A percentile compares a stretch with the other conserved stretches of the same genome.
These are phyloP conservation scores for Orchesella cincta DNA, from an alignment of 1,140 invertebrate genomes.

Conservation along the genomic window DNA sequence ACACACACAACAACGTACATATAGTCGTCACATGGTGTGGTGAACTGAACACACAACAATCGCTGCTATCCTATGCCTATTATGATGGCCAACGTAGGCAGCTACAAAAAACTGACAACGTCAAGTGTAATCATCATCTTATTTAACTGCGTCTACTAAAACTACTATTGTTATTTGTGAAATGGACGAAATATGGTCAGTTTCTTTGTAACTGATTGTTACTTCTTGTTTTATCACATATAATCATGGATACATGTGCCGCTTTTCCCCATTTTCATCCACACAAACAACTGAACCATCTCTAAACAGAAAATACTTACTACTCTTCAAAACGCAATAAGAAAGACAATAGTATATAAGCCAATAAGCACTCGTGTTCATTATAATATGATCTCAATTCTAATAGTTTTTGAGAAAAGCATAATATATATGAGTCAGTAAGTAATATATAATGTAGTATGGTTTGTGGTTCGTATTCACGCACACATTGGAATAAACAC, in stretches of 20 bases:
- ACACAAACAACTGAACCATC: neutral
- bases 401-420: no score
- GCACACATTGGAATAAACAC: neutral
- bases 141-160: neutral
- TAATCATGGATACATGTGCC: slow-evolving; percentile 4
- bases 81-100: neutral
- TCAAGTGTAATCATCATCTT: neutral
- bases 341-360: no score
- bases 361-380: no score
- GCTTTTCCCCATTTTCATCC: neutral
- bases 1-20: neutral
- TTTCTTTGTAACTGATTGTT: slow-evolving; percentile 11
- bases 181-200: neutral
- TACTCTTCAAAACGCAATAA: neutral
- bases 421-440: no score
- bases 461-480: no score
- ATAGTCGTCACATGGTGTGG: neutral
- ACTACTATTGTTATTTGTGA: neutral
- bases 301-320: neutral
- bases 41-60: neutral
- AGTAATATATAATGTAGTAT: no score
- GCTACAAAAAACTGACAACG: neutral
- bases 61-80: no score
- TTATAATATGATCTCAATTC: no score
- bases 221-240: neutral